phyloP scores from a whole-genome alignment of 2,888 invertebrate genomes.

The Bhutanitis thaidina region DNA sequence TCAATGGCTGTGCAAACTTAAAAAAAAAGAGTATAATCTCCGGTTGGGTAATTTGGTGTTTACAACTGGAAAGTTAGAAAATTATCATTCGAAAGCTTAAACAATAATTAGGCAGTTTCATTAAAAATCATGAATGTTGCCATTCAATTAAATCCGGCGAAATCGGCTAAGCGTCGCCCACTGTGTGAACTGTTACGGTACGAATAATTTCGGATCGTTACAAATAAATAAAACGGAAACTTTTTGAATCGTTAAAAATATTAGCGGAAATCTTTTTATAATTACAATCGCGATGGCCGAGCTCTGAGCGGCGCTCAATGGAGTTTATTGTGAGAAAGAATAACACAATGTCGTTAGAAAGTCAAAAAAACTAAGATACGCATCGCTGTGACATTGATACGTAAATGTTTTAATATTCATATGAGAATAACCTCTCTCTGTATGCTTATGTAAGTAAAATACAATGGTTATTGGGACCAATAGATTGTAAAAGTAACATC shows the following conservation, averaged over 20 bases:
- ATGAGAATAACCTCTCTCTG: too few relatives aligned
- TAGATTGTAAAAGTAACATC: too few relatives aligned
- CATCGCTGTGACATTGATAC: slow-evolving; percentile 16
- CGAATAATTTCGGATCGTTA: slow-evolving; percentile 35
- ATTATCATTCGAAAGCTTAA: slow-evolving; percentile 33
- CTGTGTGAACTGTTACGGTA: slow-evolving; percentile 37
- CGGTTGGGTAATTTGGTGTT: slow-evolving; percentile 42
- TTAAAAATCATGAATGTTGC: slow-evolving; percentile 40
- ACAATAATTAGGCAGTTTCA: slow-evolving; percentile 45
- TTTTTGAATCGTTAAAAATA: slow-evolving; percentile 33
- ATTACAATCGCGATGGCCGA: slow-evolving; percentile 31
- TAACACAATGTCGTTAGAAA: slow-evolving; percentile 25
- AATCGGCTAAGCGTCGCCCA: slow-evolving; percentile 29
- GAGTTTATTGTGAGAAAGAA: slow-evolving; percentile 36
- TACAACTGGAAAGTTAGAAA: slow-evolving; percentile 61
- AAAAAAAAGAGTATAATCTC: slow-evolving; percentile 20
- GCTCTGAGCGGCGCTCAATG: slow-evolving; percentile 5
- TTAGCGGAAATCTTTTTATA: slow-evolving; percentile 35
- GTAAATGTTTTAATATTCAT: background rate
- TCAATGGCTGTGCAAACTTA: background rate
- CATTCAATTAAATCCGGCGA: slow-evolving; percentile 33
- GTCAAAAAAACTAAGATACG: slow-evolving; percentile 6
- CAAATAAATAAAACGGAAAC: slow-evolving; percentile 25
- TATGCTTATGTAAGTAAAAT: too few relatives aligned
- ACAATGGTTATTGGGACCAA: too few relatives aligned